A percentile compares a stretch with the other conserved stretches of the same genome.
phyloP scores from a whole-genome alignment of 1,140 invertebrate genomes.

The Solenopsis fugax region DNA sequence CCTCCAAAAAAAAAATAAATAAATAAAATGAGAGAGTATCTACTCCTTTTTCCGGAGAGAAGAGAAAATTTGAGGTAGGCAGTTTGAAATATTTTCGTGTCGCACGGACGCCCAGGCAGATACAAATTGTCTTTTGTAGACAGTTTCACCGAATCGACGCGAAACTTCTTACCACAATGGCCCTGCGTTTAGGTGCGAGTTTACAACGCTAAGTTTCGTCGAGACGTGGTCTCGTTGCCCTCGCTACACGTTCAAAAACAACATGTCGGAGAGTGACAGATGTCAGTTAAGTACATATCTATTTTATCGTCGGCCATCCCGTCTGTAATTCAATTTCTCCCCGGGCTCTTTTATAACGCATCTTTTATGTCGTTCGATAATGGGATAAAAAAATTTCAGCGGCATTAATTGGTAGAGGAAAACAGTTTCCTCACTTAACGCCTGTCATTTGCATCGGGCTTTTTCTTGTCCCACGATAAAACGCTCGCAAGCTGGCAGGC shows the following conservation, averaged over 20 bases:
- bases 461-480: neutral
- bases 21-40: neutral
- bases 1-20: neutral
- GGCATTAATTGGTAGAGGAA: constrained; percentile 20
- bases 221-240: neutral
- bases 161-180: constrained; percentile 20
- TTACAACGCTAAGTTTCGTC: constrained; percentile 14
- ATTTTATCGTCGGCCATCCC: neutral
- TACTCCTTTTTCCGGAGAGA: neutral
- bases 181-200: constrained; percentile 27
- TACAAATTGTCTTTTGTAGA: constrained; percentile 34
- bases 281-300: neutral
- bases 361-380: neutral
- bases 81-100: constrained; percentile 22
- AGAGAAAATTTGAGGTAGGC: neutral
- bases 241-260: neutral
- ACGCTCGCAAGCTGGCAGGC: neutral
- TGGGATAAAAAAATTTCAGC: constrained; percentile 12
- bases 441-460: neutral
- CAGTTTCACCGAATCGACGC: constrained; percentile 27
- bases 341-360: constrained; percentile 4
- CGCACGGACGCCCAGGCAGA: constrained; percentile 10
- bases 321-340: constrained; percentile 12
- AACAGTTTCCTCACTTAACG: neutral
- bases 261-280: neutral